Conservation (phyloP, 2,888 invertebrate genomes). For the Clistopyga incitator region DNA sequence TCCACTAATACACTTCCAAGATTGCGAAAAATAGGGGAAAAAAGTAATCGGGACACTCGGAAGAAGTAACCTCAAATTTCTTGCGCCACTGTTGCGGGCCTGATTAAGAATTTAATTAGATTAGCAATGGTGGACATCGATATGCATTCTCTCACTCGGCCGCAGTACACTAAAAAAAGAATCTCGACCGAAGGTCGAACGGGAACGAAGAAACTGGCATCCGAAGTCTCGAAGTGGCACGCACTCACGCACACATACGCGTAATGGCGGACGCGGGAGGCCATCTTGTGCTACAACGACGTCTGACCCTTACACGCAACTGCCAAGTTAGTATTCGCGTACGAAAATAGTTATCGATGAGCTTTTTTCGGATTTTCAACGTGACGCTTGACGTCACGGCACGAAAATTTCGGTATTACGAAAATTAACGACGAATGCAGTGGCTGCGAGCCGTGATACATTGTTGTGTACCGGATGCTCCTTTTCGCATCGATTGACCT, state of each 20-base stretch:
- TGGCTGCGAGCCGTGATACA: not conserved
- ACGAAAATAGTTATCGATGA: slow-evolving; percentile 31
- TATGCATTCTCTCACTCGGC: slow-evolving; percentile 43
- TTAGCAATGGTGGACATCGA: slow-evolving; percentile 49
- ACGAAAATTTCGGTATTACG: slow-evolving; percentile 4
- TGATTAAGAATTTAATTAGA: slow-evolving; percentile 55
- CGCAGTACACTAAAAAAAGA: slow-evolving; percentile 33
- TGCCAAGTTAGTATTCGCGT: slow-evolving; percentile 22
- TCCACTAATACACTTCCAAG: slow-evolving; percentile 28
- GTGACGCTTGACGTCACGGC: not conserved
- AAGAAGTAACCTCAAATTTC: slow-evolving; percentile 58
- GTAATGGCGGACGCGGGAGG: slow-evolving; percentile 43
- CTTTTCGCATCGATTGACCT: slow-evolving; percentile 54
- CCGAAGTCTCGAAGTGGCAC: slow-evolving; percentile 43
- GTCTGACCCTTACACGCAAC: slow-evolving; percentile 30
- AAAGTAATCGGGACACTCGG: not conserved
- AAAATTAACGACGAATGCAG: slow-evolving; percentile 6
- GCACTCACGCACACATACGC: slow-evolving; percentile 30
- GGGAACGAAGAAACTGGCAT: slow-evolving; percentile 51
- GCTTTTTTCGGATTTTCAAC: slow-evolving; percentile 30
- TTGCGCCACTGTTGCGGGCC: slow-evolving; percentile 32
- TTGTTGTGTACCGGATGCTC: slow-evolving; percentile 22
- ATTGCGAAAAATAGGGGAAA: slow-evolving; percentile 44
- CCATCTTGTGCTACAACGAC: slow-evolving; percentile 39
- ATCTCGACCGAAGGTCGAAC: slow-evolving; percentile 47